Evolutionary conservation across 2,888 invertebrate genomes (phyloP).

Genomic region (Tenthredo mesomela): DNA sequence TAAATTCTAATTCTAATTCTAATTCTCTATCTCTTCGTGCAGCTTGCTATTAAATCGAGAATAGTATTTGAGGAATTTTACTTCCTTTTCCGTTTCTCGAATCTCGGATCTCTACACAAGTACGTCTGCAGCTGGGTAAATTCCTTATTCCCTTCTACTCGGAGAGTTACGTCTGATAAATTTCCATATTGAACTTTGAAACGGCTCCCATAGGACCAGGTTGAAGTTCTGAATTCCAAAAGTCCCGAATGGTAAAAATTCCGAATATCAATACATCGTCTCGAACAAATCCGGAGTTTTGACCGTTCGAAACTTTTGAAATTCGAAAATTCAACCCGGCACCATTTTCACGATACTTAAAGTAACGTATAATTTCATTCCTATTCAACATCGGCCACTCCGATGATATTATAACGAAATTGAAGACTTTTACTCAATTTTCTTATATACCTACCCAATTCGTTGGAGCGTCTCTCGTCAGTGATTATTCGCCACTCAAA

Average conservation of each 20-base stretch:
- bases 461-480: background rate
- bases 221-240: no score
- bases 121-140: background rate
- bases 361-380: background rate
- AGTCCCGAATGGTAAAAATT: no score
- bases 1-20: no score
- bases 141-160: background rate
- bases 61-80: background rate
- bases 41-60: background rate
- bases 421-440: background rate
- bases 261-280: no score
- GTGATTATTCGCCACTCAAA: background rate
- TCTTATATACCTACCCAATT: background rate
- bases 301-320: background rate
- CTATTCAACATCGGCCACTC: background rate
- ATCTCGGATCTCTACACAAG: no score
- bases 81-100: no score
- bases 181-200: no score
- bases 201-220: no score
- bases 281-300: no score
- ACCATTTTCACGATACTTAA: background rate
- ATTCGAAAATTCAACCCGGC: background rate
- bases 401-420: background rate
- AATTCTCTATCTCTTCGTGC: background rate
- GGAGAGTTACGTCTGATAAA: no score